Conservation (phyloP, 2,888 invertebrate species). For the Lycocerus yunnanus region DNA sequence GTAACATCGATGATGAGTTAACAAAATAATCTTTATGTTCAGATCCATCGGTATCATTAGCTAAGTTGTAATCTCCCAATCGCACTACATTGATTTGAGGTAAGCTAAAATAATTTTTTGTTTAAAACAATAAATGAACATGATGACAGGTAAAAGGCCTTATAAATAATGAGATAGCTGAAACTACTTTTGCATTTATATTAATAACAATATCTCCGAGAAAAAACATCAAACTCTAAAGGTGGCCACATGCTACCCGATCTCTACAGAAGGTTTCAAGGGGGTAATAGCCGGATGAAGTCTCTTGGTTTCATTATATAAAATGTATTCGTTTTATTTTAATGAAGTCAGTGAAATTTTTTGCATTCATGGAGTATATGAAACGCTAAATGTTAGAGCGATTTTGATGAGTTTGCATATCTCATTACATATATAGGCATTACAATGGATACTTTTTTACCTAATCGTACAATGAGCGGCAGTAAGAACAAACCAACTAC, state of each 20-base stretch:
- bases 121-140: neutral
- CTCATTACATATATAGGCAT: neutral
- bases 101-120: neutral
- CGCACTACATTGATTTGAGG: conserved; percentile 53
- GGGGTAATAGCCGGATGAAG: too few relatives aligned
- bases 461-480: conserved; percentile 64
- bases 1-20: conserved; percentile 51
- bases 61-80: conserved; percentile 64
- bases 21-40: conserved; percentile 57
- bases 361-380: too few relatives aligned
- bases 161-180: neutral
- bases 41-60: conserved; percentile 57
- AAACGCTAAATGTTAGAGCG: too few relatives aligned
- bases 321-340: too few relatives aligned
- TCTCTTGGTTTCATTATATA: too few relatives aligned
- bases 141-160: neutral
- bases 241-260: too few relatives aligned
- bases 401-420: too few relatives aligned
- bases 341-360: too few relatives aligned
- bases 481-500: conserved; percentile 60
- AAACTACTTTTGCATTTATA: too few relatives aligned
- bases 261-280: too few relatives aligned
- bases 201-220: too few relatives aligned
- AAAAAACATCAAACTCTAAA: too few relatives aligned
- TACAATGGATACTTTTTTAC: neutral